Conservation (phyloP, 2,797 vertebrate species). For the Bradypus variegatus region DNA sequence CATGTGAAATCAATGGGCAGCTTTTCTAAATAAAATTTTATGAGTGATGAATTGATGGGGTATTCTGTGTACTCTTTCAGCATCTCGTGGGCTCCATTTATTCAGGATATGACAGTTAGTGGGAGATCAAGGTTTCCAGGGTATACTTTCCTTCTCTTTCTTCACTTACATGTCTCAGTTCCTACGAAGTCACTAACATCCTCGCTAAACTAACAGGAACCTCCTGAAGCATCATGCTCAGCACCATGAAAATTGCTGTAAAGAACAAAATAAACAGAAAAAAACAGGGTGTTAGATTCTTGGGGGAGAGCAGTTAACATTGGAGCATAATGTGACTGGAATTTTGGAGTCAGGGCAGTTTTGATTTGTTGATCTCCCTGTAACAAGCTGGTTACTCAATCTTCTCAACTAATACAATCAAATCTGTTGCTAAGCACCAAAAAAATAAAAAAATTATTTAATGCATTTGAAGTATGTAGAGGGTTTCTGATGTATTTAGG, state of each 20-base stretch:
- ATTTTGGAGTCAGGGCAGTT: neutral
- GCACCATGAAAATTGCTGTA: neutral
- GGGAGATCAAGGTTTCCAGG: neutral
- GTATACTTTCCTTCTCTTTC: neutral
- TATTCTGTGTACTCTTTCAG: neutral
- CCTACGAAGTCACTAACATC: neutral
- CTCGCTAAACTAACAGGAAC: neutral
- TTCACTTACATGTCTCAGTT: neutral
- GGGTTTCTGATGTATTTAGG: neutral
- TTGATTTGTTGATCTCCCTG: neutral
- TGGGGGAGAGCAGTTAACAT: neutral
- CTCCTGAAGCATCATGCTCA: neutral
- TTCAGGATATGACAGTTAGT: constrained; percentile 11
- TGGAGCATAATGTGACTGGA: neutral
- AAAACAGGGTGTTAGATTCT: neutral
- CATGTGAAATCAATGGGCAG: neutral
- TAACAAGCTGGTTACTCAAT: neutral
- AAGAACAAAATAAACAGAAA: neutral
- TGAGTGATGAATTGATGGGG: neutral
- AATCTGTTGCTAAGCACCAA: neutral
- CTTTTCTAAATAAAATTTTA: constrained; percentile 15
- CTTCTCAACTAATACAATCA: neutral
- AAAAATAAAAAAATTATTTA: neutral
- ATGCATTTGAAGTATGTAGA: neutral
- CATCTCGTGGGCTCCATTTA: neutral